Conservation (phyloP, 2,888 invertebrate genomes). For the Noctua janthina region DNA sequence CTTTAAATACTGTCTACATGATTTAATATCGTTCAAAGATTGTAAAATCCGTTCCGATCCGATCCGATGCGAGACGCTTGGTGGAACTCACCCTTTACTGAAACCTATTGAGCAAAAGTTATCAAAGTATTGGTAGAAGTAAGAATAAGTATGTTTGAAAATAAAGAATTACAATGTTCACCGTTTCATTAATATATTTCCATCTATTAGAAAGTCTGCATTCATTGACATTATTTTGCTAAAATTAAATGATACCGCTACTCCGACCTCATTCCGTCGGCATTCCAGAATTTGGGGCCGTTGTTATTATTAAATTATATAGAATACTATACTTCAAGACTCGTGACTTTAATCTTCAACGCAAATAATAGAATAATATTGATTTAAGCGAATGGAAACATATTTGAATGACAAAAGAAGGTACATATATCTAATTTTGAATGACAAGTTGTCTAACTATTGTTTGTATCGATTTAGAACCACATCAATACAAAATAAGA, state of each 20-base stretch:
- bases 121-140: not conserved
- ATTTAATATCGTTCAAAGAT: too few species aligned
- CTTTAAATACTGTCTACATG: too few species aligned
- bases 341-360: not conserved
- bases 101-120: not conserved
- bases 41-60: too few species aligned
- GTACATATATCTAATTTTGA: not conserved
- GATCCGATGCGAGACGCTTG: too few species aligned
- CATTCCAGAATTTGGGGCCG: slow-evolving; percentile 4
- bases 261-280: not conserved
- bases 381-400: not conserved
- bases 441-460: not conserved
- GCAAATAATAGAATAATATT: too few species aligned
- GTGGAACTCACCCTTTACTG: not conserved
- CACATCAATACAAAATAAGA: not conserved
- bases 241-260: slow-evolving; percentile 15
- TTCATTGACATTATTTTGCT: slow-evolving; percentile 12
- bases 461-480: not conserved
- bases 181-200: not conserved
- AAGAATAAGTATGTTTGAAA: not conserved
- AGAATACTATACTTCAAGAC: not conserved
- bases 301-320: slow-evolving; percentile 10
- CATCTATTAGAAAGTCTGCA: not conserved
- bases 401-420: not conserved
- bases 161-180: not conserved